Conservation (phyloP, 2,797 vertebrate genomes). For the Sebastes umbrosus region DNA sequence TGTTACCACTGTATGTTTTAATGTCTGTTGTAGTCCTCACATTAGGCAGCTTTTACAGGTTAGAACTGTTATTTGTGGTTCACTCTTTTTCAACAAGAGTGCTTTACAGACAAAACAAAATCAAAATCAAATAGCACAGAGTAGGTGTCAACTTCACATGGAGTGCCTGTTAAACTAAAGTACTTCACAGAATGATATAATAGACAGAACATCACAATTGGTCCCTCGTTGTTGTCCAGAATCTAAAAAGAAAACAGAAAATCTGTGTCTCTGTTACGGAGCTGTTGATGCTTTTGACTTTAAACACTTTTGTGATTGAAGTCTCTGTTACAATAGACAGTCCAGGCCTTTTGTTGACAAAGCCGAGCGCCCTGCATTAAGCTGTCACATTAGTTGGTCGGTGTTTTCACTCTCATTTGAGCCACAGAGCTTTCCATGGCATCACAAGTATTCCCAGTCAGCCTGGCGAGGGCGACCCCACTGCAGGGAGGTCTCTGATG, state of each 20-base stretch:
- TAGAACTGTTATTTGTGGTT: neutral
- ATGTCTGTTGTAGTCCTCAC: neutral
- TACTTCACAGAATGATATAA: neutral
- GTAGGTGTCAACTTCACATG: neutral
- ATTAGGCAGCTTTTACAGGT: neutral
- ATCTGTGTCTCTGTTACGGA: neutral
- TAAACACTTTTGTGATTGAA: neutral
- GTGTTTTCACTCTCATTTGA: conserved; percentile 14
- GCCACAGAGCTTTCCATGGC: conserved; percentile 6
- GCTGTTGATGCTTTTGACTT: neutral
- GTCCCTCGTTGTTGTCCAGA: neutral
- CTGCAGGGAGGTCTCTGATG: neutral
- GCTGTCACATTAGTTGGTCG: conserved; percentile 2
- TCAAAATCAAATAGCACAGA: neutral
- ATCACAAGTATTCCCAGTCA: conserved; percentile 14
- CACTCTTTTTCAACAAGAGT: neutral
- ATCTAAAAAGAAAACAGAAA: neutral
- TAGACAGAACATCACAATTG: neutral
- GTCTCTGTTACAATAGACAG: neutral
- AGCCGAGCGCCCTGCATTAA: conserved; percentile 12
- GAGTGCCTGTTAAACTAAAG: neutral
- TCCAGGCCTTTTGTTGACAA: neutral
- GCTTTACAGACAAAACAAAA: neutral
- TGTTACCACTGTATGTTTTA: neutral
- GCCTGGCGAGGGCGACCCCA: neutral